These are phyloP conservation scores for Rotaria magnacalcarata DNA, from an alignment of 2,888 invertebrate genomes.

Conservation along the genomic window DNA sequence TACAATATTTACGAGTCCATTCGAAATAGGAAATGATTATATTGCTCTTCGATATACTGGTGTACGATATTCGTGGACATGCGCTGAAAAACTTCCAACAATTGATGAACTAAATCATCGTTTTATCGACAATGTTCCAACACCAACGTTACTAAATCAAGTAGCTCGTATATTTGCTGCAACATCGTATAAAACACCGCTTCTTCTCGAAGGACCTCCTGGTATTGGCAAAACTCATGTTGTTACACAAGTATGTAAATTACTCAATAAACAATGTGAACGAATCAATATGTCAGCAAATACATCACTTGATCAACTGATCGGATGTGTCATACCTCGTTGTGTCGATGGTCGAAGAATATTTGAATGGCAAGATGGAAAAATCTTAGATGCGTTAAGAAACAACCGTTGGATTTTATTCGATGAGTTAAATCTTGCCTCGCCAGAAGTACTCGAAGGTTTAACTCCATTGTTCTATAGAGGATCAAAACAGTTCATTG, in stretches of 20 bases:
- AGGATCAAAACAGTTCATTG: not conserved
- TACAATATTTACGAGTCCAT: not conserved
- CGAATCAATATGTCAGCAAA: constrained; percentile 12
- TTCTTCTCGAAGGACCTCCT: not conserved
- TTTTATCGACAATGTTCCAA: not conserved
- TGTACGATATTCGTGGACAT: not conserved
- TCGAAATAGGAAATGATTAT: not conserved
- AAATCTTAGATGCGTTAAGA: not conserved
- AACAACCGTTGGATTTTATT: not conserved
- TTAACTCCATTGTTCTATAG: not conserved
- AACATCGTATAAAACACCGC: not conserved
- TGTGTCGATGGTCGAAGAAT: not conserved
- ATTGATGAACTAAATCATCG: not conserved
- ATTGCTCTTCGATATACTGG: not conserved
- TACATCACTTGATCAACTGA: constrained; percentile 13
- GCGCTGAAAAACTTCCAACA: not conserved
- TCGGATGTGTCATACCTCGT: not conserved
- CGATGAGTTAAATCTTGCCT: not conserved
- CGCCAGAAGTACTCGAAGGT: not conserved
- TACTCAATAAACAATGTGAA: not conserved
- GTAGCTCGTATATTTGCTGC: constrained; percentile 1
- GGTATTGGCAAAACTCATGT: not conserved
- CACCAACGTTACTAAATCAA: not conserved
- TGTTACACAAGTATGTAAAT: constrained; percentile 31
- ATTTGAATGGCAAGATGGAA: constrained; percentile 18